Evolutionary conservation across 2,113 vertebrate genomes (phyloP).

Genomic region (Prunella fulvescens): DNA sequence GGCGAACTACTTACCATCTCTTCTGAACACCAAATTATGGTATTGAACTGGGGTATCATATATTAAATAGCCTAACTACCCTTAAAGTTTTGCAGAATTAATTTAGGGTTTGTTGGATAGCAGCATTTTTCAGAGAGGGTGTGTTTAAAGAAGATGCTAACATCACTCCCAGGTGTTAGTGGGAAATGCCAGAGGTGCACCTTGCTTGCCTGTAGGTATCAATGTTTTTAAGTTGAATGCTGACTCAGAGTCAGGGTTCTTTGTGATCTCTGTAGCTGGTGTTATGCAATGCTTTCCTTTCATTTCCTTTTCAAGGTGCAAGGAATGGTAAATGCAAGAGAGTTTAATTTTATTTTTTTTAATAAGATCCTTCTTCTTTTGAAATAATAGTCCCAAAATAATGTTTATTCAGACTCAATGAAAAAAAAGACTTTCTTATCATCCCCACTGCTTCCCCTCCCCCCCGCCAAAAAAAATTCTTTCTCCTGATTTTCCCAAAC

Average conservation of each 20-base stretch:
- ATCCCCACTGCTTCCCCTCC: background rate
- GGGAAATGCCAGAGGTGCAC: background rate
- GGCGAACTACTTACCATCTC: background rate
- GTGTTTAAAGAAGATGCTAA: background rate
- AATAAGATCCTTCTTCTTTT: background rate
- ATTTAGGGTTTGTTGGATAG: background rate
- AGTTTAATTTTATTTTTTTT: background rate
- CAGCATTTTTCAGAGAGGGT: background rate
- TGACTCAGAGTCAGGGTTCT: background rate
- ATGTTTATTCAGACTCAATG: background rate
- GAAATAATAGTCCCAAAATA: background rate
- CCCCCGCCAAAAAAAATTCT: background rate
- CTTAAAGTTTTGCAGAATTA: background rate
- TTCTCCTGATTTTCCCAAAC: background rate
- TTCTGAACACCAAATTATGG: background rate
- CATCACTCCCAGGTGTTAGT: background rate
- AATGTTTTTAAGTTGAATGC: background rate
- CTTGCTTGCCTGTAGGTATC: background rate
- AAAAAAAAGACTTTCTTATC: background rate
- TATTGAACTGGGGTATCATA: background rate
- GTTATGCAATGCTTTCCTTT: background rate
- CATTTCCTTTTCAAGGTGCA: background rate
- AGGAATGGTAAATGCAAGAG: background rate
- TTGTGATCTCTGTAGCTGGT: background rate
- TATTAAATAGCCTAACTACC: background rate